phyloP scores from a whole-genome alignment of 2,113 vertebrate species.

The Dendrocopos noguchii region DNA sequence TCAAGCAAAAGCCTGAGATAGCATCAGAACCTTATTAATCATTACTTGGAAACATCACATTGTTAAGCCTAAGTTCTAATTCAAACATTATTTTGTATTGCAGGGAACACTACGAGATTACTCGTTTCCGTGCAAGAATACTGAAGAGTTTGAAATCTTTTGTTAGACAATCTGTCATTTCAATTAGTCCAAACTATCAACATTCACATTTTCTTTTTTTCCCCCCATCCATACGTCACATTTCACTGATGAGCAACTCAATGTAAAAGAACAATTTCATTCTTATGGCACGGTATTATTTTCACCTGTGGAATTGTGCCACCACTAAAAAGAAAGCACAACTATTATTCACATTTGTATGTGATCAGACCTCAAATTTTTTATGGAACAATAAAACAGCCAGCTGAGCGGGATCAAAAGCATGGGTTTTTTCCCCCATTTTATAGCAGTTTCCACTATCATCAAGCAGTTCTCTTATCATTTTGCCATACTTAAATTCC shows the following conservation, averaged over 20 bases:
- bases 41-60: not conserved
- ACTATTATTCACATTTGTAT: constrained; percentile 43
- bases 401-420: constrained; percentile 30
- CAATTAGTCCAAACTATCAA: not conserved
- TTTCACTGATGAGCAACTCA: constrained; percentile 18
- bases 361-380: constrained; percentile 7
- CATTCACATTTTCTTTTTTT: not conserved
- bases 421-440: not conserved
- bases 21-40: not conserved
- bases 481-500: constrained; percentile 50
- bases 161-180: constrained; percentile 13
- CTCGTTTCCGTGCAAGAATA: not conserved
- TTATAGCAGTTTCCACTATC: constrained; percentile 25
- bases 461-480: constrained; percentile 8
- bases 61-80: not conserved
- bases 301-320: constrained; percentile 15
- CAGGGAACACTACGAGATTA: not conserved
- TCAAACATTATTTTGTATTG: not conserved
- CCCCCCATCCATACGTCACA: not conserved
- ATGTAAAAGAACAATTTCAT: constrained; percentile 3
- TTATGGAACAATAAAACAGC: not conserved
- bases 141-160: not conserved
- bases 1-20: not conserved
- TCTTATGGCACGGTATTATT: not conserved
- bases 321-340: constrained; percentile 23